Evolutionary conservation across 2,113 vertebrate genomes (phyloP), one percentile per base, ranked within the genome.

Genomic region (Gymnobelideus leadbeateri): DNA sequence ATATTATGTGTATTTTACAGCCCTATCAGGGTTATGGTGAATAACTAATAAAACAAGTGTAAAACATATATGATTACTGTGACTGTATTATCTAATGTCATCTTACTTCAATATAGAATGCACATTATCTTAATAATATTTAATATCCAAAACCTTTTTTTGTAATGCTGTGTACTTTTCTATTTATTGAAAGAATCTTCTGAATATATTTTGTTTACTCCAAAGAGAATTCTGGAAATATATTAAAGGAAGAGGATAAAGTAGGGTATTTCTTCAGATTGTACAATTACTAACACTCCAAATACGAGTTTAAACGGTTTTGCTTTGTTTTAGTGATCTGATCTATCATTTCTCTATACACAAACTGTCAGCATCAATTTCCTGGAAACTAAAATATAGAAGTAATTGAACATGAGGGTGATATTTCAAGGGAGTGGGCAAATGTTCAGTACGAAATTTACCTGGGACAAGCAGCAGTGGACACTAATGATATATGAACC

Each of bases 31-130:
- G 53, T 94, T 95, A n/a, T 96, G 49, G 55, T 91, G 89, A 96
- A 94, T 95, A 96, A 97, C 96, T 91, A 95, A 96, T 96, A 93
- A 91, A 97, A 95, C 91, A 52, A 94, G 54, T 50, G 14, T 89
- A 91, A 94, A 95, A 94, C 89, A 90, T 84, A 84, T 21, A 51
- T 47, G 43, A 94, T 91, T 57, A 89, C 37, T 96, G 26, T 92
- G 10, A 94, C 51, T 92, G 14, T 5, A 14, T 24, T 96, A 89
- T 77, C 61, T 37, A 94, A 95, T 96, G 16, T 49, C 95, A 93
- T 91, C 11, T 93, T 95, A 23, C n/a, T 94, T 96, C 93, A 26
- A 47, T 68, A 93, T 57, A 61, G 43, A 31, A 90, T 89, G 90
- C 94, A 95, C 55, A 1, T 53, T 91, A 94, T 95, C 46, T 84